phyloP scores from a whole-genome alignment of 2,797 vertebrate species.

The Odontamblyopus rebecca region DNA sequence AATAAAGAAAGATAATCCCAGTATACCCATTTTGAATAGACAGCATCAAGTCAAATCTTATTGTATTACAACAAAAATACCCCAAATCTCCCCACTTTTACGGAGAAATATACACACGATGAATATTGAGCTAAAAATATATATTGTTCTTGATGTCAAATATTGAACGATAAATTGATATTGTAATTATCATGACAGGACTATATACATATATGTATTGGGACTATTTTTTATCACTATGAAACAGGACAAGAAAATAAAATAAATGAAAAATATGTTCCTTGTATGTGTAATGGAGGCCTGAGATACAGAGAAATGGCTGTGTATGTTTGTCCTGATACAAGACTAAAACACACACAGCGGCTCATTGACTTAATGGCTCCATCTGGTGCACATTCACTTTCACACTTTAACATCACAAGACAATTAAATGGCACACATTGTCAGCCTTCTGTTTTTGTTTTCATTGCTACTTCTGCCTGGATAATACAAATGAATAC shows the following conservation, averaged over 20 bases:
- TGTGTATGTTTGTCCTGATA: slow-evolving; percentile 83
- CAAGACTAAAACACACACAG: slow-evolving; percentile 71
- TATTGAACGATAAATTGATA: too few relatives aligned
- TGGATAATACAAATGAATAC: slow-evolving; percentile 1
- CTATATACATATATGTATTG: background rate
- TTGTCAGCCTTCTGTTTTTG: slow-evolving; percentile 14
- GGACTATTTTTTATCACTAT: too few relatives aligned
- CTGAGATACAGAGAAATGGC: slow-evolving; percentile 71
- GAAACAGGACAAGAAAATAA: background rate
- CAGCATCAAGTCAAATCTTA: too few relatives aligned
- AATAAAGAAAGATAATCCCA: too few relatives aligned
- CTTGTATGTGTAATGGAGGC: slow-evolving; percentile 6
- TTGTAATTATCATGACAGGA: too few relatives aligned
- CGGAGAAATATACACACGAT: too few relatives aligned
- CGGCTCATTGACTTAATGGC: slow-evolving; percentile 90
- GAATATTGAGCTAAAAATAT: too few relatives aligned
- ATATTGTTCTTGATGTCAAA: too few relatives aligned
- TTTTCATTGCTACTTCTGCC: slow-evolving; percentile 10
- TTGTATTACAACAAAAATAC: too few relatives aligned
- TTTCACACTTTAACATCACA: slow-evolving; percentile 33
- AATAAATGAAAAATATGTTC: slow-evolving; percentile 7
- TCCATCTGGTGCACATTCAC: slow-evolving; percentile 83
- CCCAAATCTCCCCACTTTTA: too few relatives aligned
- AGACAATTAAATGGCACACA: slow-evolving; percentile 33
- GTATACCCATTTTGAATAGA: too few relatives aligned